Evolutionary conservation across 2,888 invertebrate genomes (phyloP).

Genomic region (Anaspis maculata): DNA sequence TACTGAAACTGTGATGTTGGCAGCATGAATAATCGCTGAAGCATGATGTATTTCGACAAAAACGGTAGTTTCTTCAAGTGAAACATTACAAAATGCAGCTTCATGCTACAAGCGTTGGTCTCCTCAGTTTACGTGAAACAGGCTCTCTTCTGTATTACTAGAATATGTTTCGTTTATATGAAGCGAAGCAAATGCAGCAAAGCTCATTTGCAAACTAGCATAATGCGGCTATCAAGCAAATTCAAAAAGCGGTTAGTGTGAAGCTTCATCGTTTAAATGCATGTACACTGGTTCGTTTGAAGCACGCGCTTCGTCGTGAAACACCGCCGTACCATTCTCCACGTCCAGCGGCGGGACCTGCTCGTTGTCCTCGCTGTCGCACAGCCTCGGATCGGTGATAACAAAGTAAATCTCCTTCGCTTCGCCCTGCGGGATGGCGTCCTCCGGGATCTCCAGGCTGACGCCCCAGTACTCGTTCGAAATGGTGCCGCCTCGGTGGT

Average conservation of each 20-base stretch:
- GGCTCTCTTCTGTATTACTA: too few species aligned
- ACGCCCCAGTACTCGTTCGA: constrained; percentile 87
- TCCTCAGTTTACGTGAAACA: too few species aligned
- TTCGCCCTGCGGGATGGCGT: constrained; percentile 74
- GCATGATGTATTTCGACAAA: too few species aligned
- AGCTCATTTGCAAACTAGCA: too few species aligned
- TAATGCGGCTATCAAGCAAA: constrained; percentile 5
- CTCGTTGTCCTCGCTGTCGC: constrained; percentile 17
- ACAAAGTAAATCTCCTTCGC: constrained; percentile 92
- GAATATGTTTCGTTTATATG: too few species aligned
- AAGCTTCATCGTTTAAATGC: neutral
- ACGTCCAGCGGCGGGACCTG: constrained; percentile 82
- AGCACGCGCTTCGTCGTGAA: constrained; percentile 3
- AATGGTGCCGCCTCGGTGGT: constrained; percentile 71
- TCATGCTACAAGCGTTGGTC: too few species aligned
- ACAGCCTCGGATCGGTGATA: constrained; percentile 72
- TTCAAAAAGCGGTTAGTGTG: too few species aligned
- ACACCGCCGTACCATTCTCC: constrained; percentile 76
- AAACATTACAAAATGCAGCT: too few species aligned
- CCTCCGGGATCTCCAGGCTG: constrained; percentile 78
- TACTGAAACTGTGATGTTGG: too few species aligned
- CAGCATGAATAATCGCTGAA: too few species aligned
- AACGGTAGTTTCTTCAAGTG: too few species aligned
- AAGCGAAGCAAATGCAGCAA: too few species aligned
- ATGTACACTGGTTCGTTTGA: constrained; percentile 1